Base-by-base conservation (phyloP, 2,113 vertebrate species). In the Rostratula benghalensis region DNA sequence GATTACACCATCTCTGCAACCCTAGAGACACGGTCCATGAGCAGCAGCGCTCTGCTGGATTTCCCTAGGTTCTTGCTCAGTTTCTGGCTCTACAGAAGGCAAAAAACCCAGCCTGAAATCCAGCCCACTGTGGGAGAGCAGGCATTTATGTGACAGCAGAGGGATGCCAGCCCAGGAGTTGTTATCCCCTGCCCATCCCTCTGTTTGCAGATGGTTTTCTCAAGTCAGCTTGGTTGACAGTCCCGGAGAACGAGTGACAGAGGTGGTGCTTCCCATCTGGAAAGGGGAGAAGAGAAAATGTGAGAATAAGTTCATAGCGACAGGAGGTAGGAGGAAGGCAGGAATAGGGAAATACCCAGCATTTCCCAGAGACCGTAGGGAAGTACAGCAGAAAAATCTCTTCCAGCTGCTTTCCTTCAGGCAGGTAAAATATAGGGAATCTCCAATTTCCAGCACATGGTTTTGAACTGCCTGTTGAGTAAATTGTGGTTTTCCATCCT, bases 351-450 rank as follows among this genome's bases (percentile, higher is more conserved):
- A 28, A 20, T 39, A 61, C 63, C n/a, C 22, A 25, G 57, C 41
- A 69, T 79, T 50, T 87, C 54, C 83, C 37, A 83, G 78, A 63
- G 51, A 30, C 1, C 0, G 0, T 20, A 57, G 39, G 54, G 30
- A 86, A 64, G 9, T 24, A 53, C n/a, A 57, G 67, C 31, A 84
- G 63, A 77, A 75, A 85, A 46, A n/a, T 67, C n/a, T 73, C 45
- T 46, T 73, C 31, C 83, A 88, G 75, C 69, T 91, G 65, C 41
- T 61, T 61, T 83, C 83, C 93, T 94, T 43, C 61, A 76, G 81
- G 86, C 81, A 93, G 83, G 70, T 87, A 61, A 92, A 96, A 95
- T 50, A 45, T 4, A 7, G 77, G 81, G 83, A 76, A 90, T 68
- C 43, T 81, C 77, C 88, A 45, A 3, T 48, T 81, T 81, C 33